Percentiles rank a stretch among this genome's conserved stretches.
phyloP scores from a whole-genome alignment of 2,113 vertebrate genomes.

The Elachura formosa region DNA sequence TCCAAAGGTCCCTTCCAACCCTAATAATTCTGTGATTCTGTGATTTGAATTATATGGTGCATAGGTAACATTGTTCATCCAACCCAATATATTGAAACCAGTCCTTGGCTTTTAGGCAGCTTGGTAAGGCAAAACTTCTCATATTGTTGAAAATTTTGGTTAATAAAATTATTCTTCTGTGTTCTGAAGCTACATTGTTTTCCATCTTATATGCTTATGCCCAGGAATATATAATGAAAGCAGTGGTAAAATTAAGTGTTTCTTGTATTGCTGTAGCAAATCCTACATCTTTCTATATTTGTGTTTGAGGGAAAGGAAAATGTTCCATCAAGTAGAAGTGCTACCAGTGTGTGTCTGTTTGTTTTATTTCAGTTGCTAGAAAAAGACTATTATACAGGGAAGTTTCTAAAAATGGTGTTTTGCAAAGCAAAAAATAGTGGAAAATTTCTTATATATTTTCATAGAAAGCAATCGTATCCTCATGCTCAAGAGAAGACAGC shows the following conservation, averaged over 20 bases:
- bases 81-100: neutral
- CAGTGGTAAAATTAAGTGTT: neutral
- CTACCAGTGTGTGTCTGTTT: neutral
- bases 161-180: neutral
- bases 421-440: neutral
- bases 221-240: neutral
- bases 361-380: neutral
- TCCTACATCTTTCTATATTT: neutral
- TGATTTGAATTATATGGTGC: neutral
- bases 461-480: neutral
- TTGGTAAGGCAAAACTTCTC: neutral
- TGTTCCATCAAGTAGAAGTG: neutral
- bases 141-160: neutral
- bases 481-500: neutral
- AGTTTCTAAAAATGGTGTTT: neutral
- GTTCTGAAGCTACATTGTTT: neutral
- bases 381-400: neutral
- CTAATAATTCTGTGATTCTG: neutral
- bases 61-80: neutral
- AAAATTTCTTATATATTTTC: neutral
- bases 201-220: neutral
- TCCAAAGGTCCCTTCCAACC: neutral
- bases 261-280: neutral
- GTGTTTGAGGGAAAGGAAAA: neutral
- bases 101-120: neutral